Percentiles rank a stretch among this genome's conserved stretches.
phyloP scores from a whole-genome alignment of 2,797 vertebrate species.

The Onychomys torridus region DNA sequence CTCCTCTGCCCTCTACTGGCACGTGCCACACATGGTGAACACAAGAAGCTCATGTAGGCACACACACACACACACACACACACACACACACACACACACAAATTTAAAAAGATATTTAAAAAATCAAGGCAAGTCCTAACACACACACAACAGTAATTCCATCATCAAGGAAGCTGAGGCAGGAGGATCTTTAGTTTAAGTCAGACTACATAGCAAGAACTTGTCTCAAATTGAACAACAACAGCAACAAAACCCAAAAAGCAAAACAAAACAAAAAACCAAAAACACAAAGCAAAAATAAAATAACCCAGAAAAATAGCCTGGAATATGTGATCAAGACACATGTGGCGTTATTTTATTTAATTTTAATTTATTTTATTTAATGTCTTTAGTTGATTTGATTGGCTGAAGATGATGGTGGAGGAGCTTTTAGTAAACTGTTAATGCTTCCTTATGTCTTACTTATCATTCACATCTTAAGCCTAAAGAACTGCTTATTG shows the following conservation, averaged over 20 bases:
- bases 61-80: background rate
- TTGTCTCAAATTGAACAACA: background rate
- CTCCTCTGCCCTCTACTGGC: background rate
- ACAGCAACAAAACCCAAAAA: too few species aligned
- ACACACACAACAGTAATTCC: background rate
- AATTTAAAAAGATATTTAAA: background rate
- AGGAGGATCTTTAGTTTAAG: background rate
- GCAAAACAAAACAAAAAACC: background rate
- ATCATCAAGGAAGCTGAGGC: background rate
- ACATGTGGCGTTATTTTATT: slow-evolving; percentile 35
- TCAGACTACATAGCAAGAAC: background rate
- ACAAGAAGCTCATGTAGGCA: background rate
- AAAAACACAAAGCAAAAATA: background rate
- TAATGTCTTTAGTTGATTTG: background rate
- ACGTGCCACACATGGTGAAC: background rate
- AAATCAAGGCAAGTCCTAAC: background rate
- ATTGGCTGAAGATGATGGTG: background rate
- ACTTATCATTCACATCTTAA: background rate
- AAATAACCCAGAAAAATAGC: background rate
- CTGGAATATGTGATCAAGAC: slow-evolving; percentile 28
- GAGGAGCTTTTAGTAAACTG: background rate
- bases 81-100: background rate
- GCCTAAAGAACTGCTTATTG: background rate
- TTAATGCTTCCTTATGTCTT: background rate
- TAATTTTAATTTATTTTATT: background rate